These are phyloP conservation scores for Cryptoprocta ferox DNA, from an alignment of 2,797 vertebrate species.

Conservation along the genomic window DNA sequence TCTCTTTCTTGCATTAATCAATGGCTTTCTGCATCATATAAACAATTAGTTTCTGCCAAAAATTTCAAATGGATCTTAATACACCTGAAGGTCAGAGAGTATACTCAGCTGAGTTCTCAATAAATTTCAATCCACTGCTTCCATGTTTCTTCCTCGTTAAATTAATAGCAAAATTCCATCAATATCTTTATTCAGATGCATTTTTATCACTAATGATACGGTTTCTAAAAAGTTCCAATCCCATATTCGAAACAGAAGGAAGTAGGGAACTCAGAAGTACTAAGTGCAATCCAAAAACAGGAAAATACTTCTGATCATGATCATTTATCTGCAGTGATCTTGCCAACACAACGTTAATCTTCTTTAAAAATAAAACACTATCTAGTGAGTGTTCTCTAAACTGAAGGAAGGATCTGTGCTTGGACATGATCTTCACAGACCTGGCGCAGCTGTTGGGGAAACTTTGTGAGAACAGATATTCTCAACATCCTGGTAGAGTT, in stretches of 20 bases:
- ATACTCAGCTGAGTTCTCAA: conserved; percentile 89
- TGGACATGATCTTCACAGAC: conserved; percentile 90
- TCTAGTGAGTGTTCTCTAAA: conserved; percentile 85
- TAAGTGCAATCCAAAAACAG: conserved; percentile 91
- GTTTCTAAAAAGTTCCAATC: conserved; percentile 89
- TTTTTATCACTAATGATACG: conserved; percentile 87
- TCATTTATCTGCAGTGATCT: conserved; percentile 68
- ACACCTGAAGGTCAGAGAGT: conserved; percentile 90
- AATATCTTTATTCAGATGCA: conserved; percentile 88
- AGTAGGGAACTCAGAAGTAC: conserved; percentile 91
- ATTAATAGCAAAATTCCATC: conserved; percentile 89
- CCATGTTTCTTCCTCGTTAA: conserved; percentile 85
- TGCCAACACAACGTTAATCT: not conserved
- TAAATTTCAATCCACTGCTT: conserved; percentile 89
- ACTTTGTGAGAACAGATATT: conserved; percentile 91
- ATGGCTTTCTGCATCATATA: conserved; percentile 90
- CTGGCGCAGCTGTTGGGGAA: conserved; percentile 89
- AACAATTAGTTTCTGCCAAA: conserved; percentile 90
- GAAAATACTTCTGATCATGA: conserved; percentile 92
- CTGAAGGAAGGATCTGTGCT: conserved; percentile 88
- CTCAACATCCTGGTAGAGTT: conserved; percentile 92
- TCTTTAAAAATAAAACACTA: not conserved
- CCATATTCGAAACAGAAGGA: conserved; percentile 91
- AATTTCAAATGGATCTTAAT: conserved; percentile 90
- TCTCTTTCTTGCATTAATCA: conserved; percentile 91